A percentile compares a stretch with the other conserved stretches of the same genome.
Conservation (phyloP, 92 coral and sea anemone genomes). For the Bergia puertoricense region DNA sequence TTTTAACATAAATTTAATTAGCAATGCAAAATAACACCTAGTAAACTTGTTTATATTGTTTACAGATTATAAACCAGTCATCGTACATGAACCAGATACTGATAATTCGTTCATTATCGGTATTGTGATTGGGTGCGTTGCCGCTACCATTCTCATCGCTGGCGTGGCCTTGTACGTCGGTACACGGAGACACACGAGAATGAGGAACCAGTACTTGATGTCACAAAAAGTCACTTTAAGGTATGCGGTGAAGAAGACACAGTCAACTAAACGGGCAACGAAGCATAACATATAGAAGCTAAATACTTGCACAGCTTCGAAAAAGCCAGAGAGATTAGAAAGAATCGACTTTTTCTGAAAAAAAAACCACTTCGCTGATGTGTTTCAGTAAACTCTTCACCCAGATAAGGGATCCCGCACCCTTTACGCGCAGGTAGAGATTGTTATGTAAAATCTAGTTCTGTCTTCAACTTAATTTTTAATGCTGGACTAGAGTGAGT, state of each 20-base stretch:
- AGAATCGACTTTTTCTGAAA: no score
- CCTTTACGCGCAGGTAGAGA: no score
- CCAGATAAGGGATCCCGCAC: no score
- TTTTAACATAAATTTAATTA: no score
- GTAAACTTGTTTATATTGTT: neutral
- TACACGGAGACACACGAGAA: neutral
- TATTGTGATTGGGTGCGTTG: neutral
- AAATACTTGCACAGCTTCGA: no score
- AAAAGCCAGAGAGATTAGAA: no score
- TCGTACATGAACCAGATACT: neutral
- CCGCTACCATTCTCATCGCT: neutral
- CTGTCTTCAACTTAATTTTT: no score
- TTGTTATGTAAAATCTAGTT: no score
- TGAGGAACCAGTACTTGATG: neutral
- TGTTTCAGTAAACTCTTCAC: no score
- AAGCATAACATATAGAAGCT: no score
- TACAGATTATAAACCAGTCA: neutral
- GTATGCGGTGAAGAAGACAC: neutral
- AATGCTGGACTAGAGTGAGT: no score
- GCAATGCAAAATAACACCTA: neutral
- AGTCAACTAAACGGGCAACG: neutral
- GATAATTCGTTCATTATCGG: neutral
- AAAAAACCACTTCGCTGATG: no score
- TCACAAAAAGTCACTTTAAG: neutral
- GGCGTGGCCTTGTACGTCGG: neutral